Evolutionary conservation across 1,140 invertebrate species (phyloP).

Genomic region (Drosophila rufa): DNA sequence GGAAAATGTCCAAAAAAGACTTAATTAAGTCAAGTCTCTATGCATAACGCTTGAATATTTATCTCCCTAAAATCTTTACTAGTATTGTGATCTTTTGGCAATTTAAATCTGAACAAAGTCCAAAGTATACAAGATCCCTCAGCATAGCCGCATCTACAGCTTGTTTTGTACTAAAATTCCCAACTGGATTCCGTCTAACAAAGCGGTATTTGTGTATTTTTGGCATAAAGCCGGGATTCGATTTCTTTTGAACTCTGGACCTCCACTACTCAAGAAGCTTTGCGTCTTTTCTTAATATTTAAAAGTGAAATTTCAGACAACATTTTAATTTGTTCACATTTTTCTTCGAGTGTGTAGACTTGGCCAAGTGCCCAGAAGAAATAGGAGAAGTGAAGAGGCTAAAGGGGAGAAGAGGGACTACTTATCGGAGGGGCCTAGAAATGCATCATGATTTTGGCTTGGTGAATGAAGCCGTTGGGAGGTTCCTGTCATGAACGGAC

Average conservation of each 20-base stretch:
- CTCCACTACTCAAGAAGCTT: no score
- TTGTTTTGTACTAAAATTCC: no score
- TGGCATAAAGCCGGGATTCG: no score
- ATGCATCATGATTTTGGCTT: slow-evolving; percentile 25
- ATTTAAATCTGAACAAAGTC: neutral
- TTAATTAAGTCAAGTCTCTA: neutral
- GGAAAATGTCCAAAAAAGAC: neutral
- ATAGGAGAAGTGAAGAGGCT: neutral
- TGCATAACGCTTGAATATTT: no score
- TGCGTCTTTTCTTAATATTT: neutral
- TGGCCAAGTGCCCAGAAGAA: slow-evolving; percentile 30
- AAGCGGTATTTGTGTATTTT: no score
- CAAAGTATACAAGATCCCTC: neutral
- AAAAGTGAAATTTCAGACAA: neutral
- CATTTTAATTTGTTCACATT: neutral
- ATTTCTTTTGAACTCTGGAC: no score
- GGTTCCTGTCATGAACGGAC: slow-evolving; percentile 43
- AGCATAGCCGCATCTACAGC: neutral
- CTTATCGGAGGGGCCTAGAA: slow-evolving; percentile 2
- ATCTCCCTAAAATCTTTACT: neutral
- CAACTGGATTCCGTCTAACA: no score
- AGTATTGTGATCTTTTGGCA: neutral
- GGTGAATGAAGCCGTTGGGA: slow-evolving; percentile 44
- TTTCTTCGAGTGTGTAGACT: slow-evolving; percentile 16
- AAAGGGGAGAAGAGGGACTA: neutral